Percentiles rank a stretch among this genome's conserved stretches.
Conservation (phyloP, 1,140 invertebrate genomes). For the Macrotrachela quadricornifera region DNA sequence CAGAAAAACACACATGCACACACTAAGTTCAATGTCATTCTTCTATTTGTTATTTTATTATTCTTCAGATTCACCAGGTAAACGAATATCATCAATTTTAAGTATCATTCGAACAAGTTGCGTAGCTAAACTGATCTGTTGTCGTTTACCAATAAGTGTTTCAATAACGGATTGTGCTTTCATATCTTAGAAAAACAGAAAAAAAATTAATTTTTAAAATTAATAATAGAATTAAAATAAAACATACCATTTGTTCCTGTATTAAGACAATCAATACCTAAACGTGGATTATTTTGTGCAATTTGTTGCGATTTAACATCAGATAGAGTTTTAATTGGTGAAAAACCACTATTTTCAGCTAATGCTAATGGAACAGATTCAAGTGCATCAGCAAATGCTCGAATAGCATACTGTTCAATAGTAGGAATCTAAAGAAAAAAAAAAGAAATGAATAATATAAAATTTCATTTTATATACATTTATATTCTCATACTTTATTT, state of each 20-base stretch:
- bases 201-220: background rate
- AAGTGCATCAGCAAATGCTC: constrained; percentile 79
- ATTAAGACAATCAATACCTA: constrained; percentile 85
- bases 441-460: background rate
- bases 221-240: background rate
- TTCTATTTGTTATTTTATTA: background rate
- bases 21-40: no score
- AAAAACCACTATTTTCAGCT: constrained; percentile 83
- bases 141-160: constrained; percentile 83
- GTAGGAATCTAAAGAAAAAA: constrained; percentile 44
- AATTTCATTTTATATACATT: background rate
- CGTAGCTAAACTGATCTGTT: constrained; percentile 84
- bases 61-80: background rate
- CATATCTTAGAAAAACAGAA: constrained; percentile 59
- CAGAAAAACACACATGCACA: no score
- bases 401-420: constrained; percentile 86
- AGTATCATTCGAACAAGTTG: constrained; percentile 92
- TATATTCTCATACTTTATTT: constrained; percentile 1
- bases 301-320: constrained; percentile 74
- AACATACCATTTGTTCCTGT: constrained; percentile 48
- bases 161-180: constrained; percentile 83
- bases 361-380: constrained; percentile 81
- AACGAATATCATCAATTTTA: constrained; percentile 93
- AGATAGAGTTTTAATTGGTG: constrained; percentile 70
- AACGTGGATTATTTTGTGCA: constrained; percentile 54